Percentiles rank a stretch among this genome's conserved stretches.
These are phyloP conservation scores for Oasisia sp. DNA, from an alignment of 2,888 invertebrate genomes.

Conservation along the genomic window DNA sequence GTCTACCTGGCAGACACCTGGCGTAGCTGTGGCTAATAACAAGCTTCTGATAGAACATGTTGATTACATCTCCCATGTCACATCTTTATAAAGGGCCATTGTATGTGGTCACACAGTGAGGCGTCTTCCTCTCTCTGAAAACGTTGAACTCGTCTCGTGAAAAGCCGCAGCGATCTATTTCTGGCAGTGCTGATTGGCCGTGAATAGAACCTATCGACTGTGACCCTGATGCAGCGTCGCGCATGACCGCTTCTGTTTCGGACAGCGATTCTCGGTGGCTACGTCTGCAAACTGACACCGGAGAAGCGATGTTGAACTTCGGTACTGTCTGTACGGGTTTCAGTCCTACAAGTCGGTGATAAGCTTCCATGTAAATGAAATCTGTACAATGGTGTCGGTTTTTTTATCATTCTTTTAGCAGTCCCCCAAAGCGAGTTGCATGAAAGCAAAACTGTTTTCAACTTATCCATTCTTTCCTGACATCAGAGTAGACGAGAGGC, in stretches of 20 bases:
- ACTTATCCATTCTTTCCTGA: not conserved
- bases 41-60: not conserved
- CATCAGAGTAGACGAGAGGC: not conserved
- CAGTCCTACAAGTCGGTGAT: not conserved
- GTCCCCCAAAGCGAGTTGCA: not conserved
- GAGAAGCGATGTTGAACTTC: not conserved
- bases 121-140: not conserved
- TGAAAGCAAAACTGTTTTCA: not conserved
- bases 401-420: not conserved
- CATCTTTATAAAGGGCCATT: not conserved
- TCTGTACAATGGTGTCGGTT: not conserved
- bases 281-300: not conserved
- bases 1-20: not conserved
- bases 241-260: not conserved
- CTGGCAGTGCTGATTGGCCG: constrained; percentile 1
- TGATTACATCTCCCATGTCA: not conserved
- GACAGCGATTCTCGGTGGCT: not conserved
- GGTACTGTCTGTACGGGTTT: not conserved
- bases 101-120: not conserved
- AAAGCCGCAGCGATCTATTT: constrained; percentile 17
- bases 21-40: not conserved
- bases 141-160: not conserved
- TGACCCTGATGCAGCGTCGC: not conserved
- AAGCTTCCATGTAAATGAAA: not conserved
- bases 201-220: not conserved